phyloP scores from a whole-genome alignment of 2,113 vertebrate species.

The Pollimyrus isidori region DNA sequence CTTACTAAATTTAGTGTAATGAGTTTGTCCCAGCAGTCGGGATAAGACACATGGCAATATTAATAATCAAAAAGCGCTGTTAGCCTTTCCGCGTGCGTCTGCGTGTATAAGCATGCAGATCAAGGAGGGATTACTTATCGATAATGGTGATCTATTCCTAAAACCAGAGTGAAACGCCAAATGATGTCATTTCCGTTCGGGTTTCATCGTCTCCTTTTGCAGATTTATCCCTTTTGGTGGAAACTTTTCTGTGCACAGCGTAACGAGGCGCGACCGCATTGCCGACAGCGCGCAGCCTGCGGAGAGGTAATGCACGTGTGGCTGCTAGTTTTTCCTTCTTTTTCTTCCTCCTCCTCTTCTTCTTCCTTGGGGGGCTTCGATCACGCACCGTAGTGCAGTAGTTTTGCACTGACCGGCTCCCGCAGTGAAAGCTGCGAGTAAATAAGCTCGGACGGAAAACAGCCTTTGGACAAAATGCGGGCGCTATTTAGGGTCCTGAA shows the following conservation, averaged over 20 bases:
- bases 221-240: slow-evolving; percentile 35
- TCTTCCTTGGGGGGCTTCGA: slow-evolving; percentile 30
- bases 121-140: not conserved
- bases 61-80: not conserved
- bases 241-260: slow-evolving; percentile 58
- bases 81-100: not conserved
- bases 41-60: not conserved
- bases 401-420: slow-evolving; percentile 29
- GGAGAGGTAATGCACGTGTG: slow-evolving; percentile 46
- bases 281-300: slow-evolving; percentile 36
- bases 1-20: not conserved
- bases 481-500: slow-evolving; percentile 70
- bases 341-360: not conserved
- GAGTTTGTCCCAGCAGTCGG: not conserved
- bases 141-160: not conserved
- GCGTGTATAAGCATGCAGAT: not conserved
- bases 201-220: slow-evolving; percentile 42
- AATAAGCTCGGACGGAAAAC: slow-evolving; percentile 42
- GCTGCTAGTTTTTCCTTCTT: slow-evolving; percentile 18
- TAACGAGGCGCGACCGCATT: slow-evolving; percentile 22
- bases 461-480: slow-evolving; percentile 68
- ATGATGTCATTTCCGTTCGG: slow-evolving; percentile 77
- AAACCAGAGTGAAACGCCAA: slow-evolving; percentile 35
- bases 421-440: slow-evolving; percentile 24
- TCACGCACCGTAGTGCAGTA: slow-evolving; percentile 16